Evolutionary conservation across 2,888 invertebrate genomes (phyloP).

Genomic region (Acleris literana): DNA sequence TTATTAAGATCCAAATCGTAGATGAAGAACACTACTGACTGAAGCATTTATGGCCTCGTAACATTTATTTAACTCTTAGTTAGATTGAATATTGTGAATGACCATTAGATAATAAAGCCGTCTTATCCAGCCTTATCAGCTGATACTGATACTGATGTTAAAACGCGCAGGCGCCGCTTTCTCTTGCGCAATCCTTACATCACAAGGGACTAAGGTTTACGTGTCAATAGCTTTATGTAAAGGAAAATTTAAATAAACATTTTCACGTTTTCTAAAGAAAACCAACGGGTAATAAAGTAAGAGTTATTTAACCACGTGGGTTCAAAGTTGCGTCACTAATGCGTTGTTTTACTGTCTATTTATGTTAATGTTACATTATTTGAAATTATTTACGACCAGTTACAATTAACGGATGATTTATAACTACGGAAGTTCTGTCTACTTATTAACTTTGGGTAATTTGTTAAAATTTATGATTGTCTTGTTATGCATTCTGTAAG

Average conservation of each 20-base stretch:
- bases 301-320: constrained; percentile 9
- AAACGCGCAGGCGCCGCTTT: constrained; percentile 30
- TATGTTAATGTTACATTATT: constrained; percentile 26
- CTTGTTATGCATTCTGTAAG: neutral
- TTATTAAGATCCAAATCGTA: too few species aligned
- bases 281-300: constrained; percentile 20
- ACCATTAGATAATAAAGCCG: too few species aligned
- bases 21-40: too few species aligned
- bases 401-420: constrained; percentile 30
- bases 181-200: constrained; percentile 32
- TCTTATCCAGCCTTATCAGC: constrained; percentile 17
- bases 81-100: too few species aligned
- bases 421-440: constrained; percentile 4
- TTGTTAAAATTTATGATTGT: neutral
- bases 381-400: constrained; percentile 16
- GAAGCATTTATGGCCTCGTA: too few species aligned
- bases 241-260: constrained; percentile 13
- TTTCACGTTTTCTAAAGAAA: constrained; percentile 34
- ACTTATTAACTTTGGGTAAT: neutral
- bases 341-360: constrained; percentile 2
- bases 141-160: too few species aligned
- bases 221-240: constrained; percentile 14
- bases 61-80: too few species aligned
- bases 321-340: constrained; percentile 25
- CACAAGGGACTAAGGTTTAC: constrained; percentile 21